Evolutionary conservation across 2,113 vertebrate species (phyloP).

Genomic region (Cepphus grylle): DNA sequence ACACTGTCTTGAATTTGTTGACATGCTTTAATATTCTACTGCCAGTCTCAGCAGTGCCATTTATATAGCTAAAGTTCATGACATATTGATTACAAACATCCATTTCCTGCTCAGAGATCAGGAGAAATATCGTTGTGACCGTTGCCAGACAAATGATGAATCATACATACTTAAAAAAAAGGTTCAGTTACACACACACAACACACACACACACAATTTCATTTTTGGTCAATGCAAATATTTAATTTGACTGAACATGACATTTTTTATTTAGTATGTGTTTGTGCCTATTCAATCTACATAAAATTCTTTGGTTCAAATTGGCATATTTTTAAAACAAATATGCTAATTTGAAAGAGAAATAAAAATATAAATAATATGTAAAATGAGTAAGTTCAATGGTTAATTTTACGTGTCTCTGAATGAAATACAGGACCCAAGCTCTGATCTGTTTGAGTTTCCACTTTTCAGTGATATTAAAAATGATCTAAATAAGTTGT

Average conservation of each 20-base stretch:
- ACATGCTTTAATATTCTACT: constrained; percentile 24
- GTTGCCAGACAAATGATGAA: constrained; percentile 18
- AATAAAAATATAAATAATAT: background rate
- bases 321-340: background rate
- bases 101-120: background rate
- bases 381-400: background rate
- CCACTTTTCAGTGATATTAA: background rate
- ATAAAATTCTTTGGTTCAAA: background rate
- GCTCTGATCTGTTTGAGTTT: background rate
- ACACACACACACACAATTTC: background rate
- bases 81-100: constrained; percentile 45
- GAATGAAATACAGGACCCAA: background rate
- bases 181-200: background rate
- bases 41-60: background rate
- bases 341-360: background rate
- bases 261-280: background rate
- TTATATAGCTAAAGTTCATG: constrained; percentile 36
- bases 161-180: background rate
- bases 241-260: background rate
- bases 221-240: background rate
- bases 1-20: background rate
- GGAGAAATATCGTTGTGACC: background rate
- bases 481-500: background rate
- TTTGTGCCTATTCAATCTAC: background rate
- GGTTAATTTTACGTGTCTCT: background rate